Percentiles rank a stretch among this genome's conserved stretches.
Conservation (phyloP, 2,888 invertebrate genomes). For the Coecobrya sp. region DNA sequence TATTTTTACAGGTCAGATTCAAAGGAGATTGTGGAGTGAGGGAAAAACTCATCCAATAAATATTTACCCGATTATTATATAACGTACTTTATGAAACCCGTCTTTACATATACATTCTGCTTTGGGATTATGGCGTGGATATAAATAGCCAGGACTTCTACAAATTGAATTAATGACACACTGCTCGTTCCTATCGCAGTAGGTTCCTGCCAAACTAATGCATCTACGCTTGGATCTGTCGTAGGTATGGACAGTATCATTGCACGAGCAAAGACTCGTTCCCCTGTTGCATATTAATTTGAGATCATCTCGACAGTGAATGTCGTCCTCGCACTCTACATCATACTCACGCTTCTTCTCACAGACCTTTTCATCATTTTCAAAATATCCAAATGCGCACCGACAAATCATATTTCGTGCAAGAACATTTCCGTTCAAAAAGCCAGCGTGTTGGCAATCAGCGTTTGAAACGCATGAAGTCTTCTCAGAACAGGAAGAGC, state of each 20-base stretch:
- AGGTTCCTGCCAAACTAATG: slow-evolving; percentile 51
- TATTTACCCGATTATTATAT: no score
- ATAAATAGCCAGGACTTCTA: slow-evolving; percentile 66
- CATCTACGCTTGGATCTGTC: slow-evolving; percentile 66
- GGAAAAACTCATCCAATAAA: no score
- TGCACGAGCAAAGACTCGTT: slow-evolving; percentile 49
- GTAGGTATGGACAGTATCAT: slow-evolving; percentile 57
- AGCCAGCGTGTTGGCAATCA: slow-evolving; percentile 63
- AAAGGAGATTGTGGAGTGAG: no score
- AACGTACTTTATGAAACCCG: slow-evolving; percentile 53
- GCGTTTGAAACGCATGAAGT: slow-evolving; percentile 37
- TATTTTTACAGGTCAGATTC: no score
- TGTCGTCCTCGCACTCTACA: slow-evolving; percentile 30
- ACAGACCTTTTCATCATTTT: slow-evolving; percentile 35
- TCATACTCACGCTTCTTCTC: slow-evolving; percentile 60
- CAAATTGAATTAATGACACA: slow-evolving; percentile 63
- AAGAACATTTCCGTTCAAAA: slow-evolving; percentile 63
- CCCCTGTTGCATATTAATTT: slow-evolving; percentile 56
- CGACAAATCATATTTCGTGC: slow-evolving; percentile 56
- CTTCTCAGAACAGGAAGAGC: slow-evolving; percentile 52
- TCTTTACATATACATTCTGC: slow-evolving; percentile 68
- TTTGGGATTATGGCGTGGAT: slow-evolving; percentile 66
- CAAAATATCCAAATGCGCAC: slow-evolving; percentile 64
- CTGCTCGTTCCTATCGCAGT: slow-evolving; percentile 62
- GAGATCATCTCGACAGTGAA: slow-evolving; percentile 63